Percentiles rank a stretch among this genome's conserved stretches.
phyloP scores from a whole-genome alignment of 2,113 vertebrate species.

The Bubo bubo region DNA sequence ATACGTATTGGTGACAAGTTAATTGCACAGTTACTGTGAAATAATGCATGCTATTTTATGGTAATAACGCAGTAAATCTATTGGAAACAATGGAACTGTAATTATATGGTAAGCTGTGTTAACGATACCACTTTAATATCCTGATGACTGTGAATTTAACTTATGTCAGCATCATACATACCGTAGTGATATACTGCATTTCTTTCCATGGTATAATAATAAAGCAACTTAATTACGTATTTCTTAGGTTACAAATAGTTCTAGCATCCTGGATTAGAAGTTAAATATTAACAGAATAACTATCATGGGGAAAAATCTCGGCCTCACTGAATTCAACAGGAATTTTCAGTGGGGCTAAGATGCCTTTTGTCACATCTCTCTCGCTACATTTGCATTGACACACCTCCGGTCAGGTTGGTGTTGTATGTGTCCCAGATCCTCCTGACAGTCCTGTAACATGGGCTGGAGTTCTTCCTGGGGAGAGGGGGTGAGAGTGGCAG shows the following conservation, averaged over 20 bases:
- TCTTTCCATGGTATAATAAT: not conserved
- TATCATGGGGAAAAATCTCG: not conserved
- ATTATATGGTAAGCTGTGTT: constrained; percentile 64
- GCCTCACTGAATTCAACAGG: not conserved
- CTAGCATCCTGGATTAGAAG: not conserved
- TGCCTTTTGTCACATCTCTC: not conserved
- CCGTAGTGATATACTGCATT: constrained; percentile 15
- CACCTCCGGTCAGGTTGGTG: constrained; percentile 90
- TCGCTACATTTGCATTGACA: not conserved
- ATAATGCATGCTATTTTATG: constrained; percentile 66
- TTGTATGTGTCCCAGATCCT: constrained; percentile 76
- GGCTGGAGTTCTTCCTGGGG: constrained; percentile 97
- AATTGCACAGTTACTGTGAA: constrained; percentile 62
- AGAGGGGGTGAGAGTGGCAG: constrained; percentile 95
- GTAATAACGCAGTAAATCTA: constrained; percentile 72
- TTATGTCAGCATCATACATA: not conserved
- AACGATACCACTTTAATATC: constrained; percentile 55
- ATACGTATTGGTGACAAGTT: constrained; percentile 51
- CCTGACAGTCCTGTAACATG: constrained; percentile 90
- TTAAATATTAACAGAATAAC: not conserved
- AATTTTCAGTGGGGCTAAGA: not conserved
- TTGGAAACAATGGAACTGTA: constrained; percentile 60
- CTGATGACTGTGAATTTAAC: constrained; percentile 50
- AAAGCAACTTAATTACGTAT: not conserved
- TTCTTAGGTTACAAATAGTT: constrained; percentile 8